Percentiles rank a stretch among this genome's conserved stretches.
Conservation (phyloP, 2,888 invertebrate species). For the Cephus spinipes region DNA sequence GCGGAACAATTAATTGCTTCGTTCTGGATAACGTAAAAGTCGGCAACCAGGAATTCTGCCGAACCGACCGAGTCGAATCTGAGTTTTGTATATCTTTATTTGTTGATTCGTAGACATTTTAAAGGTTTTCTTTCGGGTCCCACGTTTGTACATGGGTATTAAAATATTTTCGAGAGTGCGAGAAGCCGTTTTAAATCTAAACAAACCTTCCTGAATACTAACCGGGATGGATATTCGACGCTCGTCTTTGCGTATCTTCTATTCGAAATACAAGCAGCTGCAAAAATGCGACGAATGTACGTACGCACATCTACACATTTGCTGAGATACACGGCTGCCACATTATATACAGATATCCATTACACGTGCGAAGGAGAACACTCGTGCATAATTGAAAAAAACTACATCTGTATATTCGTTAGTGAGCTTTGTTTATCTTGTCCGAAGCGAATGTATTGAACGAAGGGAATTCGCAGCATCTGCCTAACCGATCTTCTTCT, state of each 20-base stretch:
- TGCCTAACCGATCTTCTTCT: neutral
- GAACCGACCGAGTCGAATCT: neutral
- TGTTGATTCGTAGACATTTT: neutral
- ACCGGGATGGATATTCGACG: neutral
- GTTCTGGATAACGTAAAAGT: neutral
- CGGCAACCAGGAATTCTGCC: neutral
- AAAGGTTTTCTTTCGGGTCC: neutral
- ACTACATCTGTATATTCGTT: neutral
- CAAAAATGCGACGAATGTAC: neutral
- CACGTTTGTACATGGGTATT: neutral
- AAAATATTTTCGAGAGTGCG: neutral
- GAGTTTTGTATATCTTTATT: neutral
- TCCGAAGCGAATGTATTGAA: neutral
- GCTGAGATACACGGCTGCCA: neutral
- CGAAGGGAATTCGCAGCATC: conserved; percentile 2
- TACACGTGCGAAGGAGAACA: neutral
- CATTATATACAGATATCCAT: neutral
- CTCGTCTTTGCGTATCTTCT: neutral
- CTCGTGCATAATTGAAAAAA: neutral
- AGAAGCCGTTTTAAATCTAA: neutral
- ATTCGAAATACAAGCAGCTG: neutral
- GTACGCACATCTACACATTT: neutral
- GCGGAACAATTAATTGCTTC: neutral
- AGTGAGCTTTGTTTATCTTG: neutral
- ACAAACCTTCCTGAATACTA: neutral